These are phyloP conservation scores for Darevskia nairensis DNA, from an alignment of 2,797 vertebrate species.

Conservation along the genomic window DNA sequence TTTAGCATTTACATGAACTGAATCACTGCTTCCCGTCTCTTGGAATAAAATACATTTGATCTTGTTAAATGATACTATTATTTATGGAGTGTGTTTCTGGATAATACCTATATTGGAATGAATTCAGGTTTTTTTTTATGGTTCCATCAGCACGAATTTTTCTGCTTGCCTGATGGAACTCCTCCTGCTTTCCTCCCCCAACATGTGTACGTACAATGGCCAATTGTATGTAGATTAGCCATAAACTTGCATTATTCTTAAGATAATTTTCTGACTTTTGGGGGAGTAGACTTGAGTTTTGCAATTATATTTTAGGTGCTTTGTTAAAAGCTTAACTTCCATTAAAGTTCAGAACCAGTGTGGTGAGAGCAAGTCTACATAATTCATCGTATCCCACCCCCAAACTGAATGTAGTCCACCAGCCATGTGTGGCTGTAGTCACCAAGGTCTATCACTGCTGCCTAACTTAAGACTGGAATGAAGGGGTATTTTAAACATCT, in stretches of 20 bases:
- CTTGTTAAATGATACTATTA: background rate
- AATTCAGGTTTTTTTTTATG: no score
- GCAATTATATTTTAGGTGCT: background rate
- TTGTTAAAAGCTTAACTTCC: background rate
- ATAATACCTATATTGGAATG: constrained; percentile 2
- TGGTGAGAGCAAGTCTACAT: background rate
- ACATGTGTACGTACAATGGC: no score
- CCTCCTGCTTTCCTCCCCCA: no score
- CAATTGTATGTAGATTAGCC: background rate
- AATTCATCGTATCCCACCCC: background rate
- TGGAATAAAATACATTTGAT: constrained; percentile 8
- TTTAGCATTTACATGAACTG: constrained; percentile 6
- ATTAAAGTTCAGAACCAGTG: background rate
- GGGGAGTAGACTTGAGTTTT: no score
- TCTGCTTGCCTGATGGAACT: constrained; percentile 17
- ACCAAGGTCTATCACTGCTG: background rate
- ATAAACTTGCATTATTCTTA: background rate
- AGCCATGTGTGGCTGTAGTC: background rate
- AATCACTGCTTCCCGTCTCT: constrained; percentile 4
- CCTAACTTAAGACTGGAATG: background rate
- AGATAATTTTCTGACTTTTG: background rate
- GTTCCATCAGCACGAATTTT: no score
- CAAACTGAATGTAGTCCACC: background rate
- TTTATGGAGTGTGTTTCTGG: constrained; percentile 21
- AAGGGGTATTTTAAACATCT: background rate